Percentiles rank a stretch among this genome's conserved stretches.
phyloP scores from a whole-genome alignment of 2,797 vertebrate genomes.

The Phalanger gymnotis region DNA sequence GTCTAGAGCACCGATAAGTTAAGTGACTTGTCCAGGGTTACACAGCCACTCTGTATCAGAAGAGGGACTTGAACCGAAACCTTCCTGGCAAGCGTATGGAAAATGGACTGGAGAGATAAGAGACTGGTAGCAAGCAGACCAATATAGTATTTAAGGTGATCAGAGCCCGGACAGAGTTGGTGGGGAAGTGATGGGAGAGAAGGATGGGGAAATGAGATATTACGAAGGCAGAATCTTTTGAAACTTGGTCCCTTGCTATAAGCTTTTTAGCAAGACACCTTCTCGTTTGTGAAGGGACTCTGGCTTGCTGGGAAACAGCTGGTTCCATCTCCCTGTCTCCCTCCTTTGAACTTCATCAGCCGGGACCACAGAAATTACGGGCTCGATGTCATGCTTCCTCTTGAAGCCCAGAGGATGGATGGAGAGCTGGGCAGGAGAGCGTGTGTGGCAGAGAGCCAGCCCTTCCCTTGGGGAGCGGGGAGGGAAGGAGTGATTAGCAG shows the following conservation, averaged over 20 bases:
- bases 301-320: constrained; percentile 12
- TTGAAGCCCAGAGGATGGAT: not conserved
- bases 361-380: not conserved
- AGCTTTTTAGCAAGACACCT: not conserved
- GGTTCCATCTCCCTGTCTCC: constrained; percentile 25
- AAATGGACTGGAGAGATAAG: not conserved
- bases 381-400: not conserved
- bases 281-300: not conserved
- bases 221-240: not conserved
- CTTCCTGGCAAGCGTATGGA: not conserved
- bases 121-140: not conserved
- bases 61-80: not conserved
- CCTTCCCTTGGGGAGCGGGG: constrained; percentile 21
- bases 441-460: constrained; percentile 43
- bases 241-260: not conserved
- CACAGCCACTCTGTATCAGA: not conserved
- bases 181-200: not conserved
- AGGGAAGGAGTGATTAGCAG: constrained; percentile 62
- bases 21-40: not conserved
- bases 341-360: constrained; percentile 13
- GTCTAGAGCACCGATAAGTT: not conserved
- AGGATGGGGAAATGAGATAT: not conserved
- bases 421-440: not conserved
- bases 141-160: not conserved
- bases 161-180: too few species aligned